Conservation (phyloP, 2,113 vertebrate species). For the Todiramphus chloris region DNA sequence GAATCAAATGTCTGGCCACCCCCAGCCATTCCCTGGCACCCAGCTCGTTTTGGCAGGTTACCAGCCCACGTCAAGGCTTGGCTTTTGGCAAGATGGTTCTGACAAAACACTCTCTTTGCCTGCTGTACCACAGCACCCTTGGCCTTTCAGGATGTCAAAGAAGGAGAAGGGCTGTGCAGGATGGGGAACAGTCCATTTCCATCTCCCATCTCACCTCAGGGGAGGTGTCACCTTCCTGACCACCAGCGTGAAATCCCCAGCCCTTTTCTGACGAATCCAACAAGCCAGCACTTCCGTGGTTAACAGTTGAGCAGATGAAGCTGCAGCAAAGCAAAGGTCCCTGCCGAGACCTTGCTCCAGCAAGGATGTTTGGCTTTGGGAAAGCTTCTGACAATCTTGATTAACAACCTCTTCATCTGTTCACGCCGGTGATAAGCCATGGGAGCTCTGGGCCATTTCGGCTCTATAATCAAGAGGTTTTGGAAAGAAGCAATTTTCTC, state of each 20-base stretch:
- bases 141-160: neutral
- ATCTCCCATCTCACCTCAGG: neutral
- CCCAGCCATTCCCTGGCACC: neutral
- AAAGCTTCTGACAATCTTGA: slow-evolving; percentile 22
- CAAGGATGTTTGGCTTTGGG: neutral
- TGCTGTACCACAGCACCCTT: fast-evolving
- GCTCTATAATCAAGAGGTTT: slow-evolving; percentile 18
- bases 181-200: neutral
- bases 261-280: neutral
- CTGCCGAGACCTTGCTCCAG: fast-evolving
- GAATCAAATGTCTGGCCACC: fast-evolving
- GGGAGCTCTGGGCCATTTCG: neutral
- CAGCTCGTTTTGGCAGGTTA: neutral
- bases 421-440: neutral
- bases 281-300: fast-evolving
- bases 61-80: neutral
- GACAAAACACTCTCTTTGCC: neutral
- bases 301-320: neutral
- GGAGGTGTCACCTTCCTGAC: neutral
- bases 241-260: neutral
- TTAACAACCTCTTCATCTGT: slow-evolving; percentile 7
- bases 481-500: slow-evolving; percentile 50
- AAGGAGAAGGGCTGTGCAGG: neutral
- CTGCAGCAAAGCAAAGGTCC: neutral
- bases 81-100: neutral